phyloP scores from a whole-genome alignment of 2,113 vertebrate genomes.

The Neoarius graeffei region DNA sequence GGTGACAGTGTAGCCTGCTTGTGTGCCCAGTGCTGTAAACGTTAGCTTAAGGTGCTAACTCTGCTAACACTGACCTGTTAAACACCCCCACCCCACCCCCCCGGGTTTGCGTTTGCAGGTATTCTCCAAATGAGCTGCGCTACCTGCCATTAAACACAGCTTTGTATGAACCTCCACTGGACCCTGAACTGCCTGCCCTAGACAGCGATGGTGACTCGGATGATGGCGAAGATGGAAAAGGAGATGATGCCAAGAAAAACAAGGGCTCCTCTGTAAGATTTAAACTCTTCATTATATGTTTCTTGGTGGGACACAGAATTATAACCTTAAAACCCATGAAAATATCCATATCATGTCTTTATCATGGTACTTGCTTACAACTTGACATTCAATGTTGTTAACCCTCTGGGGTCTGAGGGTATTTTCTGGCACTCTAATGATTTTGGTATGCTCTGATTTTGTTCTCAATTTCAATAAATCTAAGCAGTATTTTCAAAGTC shows the following conservation, averaged over 20 bases:
- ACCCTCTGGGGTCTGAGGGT: no score
- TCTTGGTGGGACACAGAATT: background rate
- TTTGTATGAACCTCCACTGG: conserved; percentile 93
- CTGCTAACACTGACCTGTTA: background rate
- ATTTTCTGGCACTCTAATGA: no score
- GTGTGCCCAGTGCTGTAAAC: background rate
- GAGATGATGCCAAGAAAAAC: conserved; percentile 81
- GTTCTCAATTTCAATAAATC: no score
- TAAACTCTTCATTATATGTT: background rate
- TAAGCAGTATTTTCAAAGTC: no score
- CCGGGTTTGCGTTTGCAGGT: conserved; percentile 69
- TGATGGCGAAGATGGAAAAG: conserved; percentile 84
- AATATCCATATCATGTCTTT: background rate
- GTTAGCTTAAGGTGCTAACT: background rate
- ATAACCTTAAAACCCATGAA: background rate
- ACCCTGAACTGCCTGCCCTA: conserved; percentile 88
- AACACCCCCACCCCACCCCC: no score
- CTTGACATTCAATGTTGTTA: background rate
- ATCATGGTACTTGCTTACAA: background rate
- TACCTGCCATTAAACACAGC: conserved; percentile 95
- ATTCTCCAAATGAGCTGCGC: conserved; percentile 94
- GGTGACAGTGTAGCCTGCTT: background rate
- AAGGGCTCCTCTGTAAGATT: conserved; percentile 79
- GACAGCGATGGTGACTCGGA: conserved; percentile 97
- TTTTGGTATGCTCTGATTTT: no score